Conservation (phyloP, 2,113 vertebrate species). For the Takifugu flavidus region DNA sequence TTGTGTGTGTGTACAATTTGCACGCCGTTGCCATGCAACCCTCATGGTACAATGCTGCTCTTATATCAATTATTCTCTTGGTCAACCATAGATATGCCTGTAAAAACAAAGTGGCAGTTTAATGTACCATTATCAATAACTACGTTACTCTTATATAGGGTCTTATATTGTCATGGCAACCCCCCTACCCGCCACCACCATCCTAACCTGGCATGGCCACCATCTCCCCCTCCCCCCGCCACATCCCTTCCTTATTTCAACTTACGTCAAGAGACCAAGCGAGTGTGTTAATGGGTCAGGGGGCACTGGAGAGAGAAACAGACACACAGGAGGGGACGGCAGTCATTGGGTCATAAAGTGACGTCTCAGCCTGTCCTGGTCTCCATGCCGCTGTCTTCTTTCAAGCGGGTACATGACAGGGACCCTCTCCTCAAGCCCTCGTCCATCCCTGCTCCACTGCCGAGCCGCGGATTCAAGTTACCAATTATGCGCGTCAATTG, state of each 20-base stretch:
- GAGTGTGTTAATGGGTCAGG: conserved; percentile 62
- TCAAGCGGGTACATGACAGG: conserved; percentile 37
- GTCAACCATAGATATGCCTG: no score
- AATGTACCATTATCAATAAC: no score
- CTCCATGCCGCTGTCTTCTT: conserved; percentile 41
- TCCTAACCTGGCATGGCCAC: conserved; percentile 20
- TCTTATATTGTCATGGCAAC: conserved; percentile 35
- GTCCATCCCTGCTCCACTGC: not conserved
- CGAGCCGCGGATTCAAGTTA: conserved; percentile 42
- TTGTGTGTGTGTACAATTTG: no score
- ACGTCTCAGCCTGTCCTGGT: conserved; percentile 66
- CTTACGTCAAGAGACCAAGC: conserved; percentile 73
- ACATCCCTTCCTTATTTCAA: conserved; percentile 39
- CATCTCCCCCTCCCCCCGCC: conserved; percentile 3
- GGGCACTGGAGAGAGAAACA: conserved; percentile 44
- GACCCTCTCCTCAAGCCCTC: not conserved
- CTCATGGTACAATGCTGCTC: no score
- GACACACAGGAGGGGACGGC: conserved; percentile 64
- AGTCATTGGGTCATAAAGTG: conserved; percentile 72
- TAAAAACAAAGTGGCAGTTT: no score
- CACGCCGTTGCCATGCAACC: no score
- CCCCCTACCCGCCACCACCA: not conserved
- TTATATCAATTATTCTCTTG: no score
- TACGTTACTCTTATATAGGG: conserved; percentile 11
- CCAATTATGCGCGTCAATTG: conserved; percentile 60